phyloP scores from a whole-genome alignment of 2,888 invertebrate genomes.

The Cynaeus angustus region DNA sequence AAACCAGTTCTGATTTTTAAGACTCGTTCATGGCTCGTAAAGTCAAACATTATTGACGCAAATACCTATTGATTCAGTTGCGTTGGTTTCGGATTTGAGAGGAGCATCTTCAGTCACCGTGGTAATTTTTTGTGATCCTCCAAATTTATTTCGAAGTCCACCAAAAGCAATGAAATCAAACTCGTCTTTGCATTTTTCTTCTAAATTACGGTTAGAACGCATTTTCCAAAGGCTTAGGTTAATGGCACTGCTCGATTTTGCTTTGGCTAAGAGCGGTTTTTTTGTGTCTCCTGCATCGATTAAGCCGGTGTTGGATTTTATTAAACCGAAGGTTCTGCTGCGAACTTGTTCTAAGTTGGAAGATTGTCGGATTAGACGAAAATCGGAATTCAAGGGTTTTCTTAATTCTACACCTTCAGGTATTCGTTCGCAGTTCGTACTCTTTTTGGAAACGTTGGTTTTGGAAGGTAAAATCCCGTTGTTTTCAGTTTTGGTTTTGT shows the following conservation, averaged over 20 bases:
- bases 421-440: constrained; percentile 58
- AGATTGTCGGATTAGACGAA: constrained; percentile 67
- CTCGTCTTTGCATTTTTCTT: constrained; percentile 67
- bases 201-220: constrained; percentile 66
- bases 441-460: constrained; percentile 64
- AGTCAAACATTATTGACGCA: constrained; percentile 3
- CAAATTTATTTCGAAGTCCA: constrained; percentile 60
- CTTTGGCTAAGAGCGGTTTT: constrained; percentile 68
- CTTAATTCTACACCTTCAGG: constrained; percentile 56
- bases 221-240: constrained; percentile 69
- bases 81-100: too few relatives aligned
- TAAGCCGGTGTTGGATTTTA: constrained; percentile 58
- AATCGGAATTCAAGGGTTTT: constrained; percentile 61
- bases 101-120: constrained; percentile 13
- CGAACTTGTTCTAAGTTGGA: constrained; percentile 70
- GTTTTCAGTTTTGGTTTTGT: constrained; percentile 65
- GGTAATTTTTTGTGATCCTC: constrained; percentile 51
- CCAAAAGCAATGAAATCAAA: constrained; percentile 70
- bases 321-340: constrained; percentile 62
- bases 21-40: too few relatives aligned
- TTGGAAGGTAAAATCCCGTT: constrained; percentile 60
- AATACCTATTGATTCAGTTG: constrained; percentile 1
- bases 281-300: constrained; percentile 56
- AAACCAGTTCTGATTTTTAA: constrained; percentile 4
- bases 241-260: constrained; percentile 71